These are phyloP conservation scores for Odontamblyopus lacepedii DNA, from an alignment of 2,797 vertebrate species.

Conservation along the genomic window DNA sequence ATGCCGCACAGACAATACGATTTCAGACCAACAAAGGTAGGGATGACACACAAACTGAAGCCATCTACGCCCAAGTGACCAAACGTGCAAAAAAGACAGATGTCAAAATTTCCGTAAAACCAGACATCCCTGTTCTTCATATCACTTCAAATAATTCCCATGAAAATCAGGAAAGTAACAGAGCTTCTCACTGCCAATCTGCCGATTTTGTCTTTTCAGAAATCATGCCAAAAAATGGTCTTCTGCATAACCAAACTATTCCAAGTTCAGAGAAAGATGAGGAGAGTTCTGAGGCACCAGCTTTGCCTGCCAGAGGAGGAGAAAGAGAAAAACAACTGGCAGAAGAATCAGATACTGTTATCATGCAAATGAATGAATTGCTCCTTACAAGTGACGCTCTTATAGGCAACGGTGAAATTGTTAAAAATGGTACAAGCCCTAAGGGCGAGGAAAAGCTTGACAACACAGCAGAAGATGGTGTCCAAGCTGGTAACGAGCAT, in stretches of 20 bases:
- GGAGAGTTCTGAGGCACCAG: constrained; percentile 64
- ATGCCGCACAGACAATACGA: constrained; percentile 74
- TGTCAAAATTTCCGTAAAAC: constrained; percentile 78
- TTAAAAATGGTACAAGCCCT: constrained; percentile 36
- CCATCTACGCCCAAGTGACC: constrained; percentile 84
- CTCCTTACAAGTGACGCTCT: constrained; percentile 33
- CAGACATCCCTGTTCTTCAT: constrained; percentile 81
- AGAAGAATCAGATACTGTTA: constrained; percentile 52
- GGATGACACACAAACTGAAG: constrained; percentile 74
- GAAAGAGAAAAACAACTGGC: constrained; percentile 32
- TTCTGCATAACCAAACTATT: constrained; percentile 68
- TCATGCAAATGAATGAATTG: constrained; percentile 38
- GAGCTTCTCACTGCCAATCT: constrained; percentile 57
- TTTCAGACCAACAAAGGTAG: constrained; percentile 73
- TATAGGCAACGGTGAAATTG: constrained; percentile 47
- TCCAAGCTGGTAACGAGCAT: constrained; percentile 27
- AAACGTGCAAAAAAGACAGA: constrained; percentile 82
- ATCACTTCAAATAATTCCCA: constrained; percentile 71
- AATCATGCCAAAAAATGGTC: constrained; percentile 76
- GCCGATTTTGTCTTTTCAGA: constrained; percentile 74
- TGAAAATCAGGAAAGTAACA: constrained; percentile 44
- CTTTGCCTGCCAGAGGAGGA: constrained; percentile 71
- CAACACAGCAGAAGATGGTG: constrained; percentile 8
- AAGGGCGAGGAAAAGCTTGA: constrained; percentile 32
- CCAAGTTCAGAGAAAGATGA: constrained; percentile 61